Evolutionary conservation across 1,140 invertebrate species (phyloP).

Genomic region (Drosophila trapezifrons): DNA sequence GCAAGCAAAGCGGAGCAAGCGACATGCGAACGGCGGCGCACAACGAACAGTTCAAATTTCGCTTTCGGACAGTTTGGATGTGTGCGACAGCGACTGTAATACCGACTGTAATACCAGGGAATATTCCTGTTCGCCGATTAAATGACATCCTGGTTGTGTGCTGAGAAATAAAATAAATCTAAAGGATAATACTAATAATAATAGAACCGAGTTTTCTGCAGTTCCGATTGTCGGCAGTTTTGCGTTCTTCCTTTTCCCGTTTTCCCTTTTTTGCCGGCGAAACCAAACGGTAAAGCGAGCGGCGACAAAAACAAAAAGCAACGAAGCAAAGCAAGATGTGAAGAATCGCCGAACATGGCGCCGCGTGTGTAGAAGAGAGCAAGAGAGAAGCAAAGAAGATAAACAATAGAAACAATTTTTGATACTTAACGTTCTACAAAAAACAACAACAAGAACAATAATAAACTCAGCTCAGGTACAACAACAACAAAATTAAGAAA

Average conservation of each 20-base stretch:
- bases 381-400: conserved; percentile 15
- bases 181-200: conserved; percentile 32
- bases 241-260: conserved; percentile 9
- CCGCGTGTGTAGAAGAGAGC: conserved; percentile 44
- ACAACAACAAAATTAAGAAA: conserved; percentile 16
- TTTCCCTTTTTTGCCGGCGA: conserved; percentile 40
- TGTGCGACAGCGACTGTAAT: conserved; percentile 24
- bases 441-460: conserved; percentile 14
- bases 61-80: conserved; percentile 73
- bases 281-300: conserved; percentile 29
- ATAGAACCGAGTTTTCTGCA: neutral
- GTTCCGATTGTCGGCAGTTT: neutral
- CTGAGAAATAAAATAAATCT: conserved; percentile 17
- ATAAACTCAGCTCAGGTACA: conserved; percentile 51
- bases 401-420: conserved; percentile 42
- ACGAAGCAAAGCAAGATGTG: conserved; percentile 39
- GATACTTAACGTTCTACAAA: conserved; percentile 48
- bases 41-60: conserved; percentile 53
- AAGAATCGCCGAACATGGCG: conserved; percentile 53
- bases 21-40: conserved; percentile 1
- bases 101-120: neutral
- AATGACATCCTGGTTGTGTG: conserved; percentile 4
- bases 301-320: conserved; percentile 24
- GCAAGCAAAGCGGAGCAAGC: neutral
- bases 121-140: neutral